These are phyloP conservation scores for Reinhardtius hippoglossoides DNA, from an alignment of 2,113 vertebrate species.

Conservation along the genomic window DNA sequence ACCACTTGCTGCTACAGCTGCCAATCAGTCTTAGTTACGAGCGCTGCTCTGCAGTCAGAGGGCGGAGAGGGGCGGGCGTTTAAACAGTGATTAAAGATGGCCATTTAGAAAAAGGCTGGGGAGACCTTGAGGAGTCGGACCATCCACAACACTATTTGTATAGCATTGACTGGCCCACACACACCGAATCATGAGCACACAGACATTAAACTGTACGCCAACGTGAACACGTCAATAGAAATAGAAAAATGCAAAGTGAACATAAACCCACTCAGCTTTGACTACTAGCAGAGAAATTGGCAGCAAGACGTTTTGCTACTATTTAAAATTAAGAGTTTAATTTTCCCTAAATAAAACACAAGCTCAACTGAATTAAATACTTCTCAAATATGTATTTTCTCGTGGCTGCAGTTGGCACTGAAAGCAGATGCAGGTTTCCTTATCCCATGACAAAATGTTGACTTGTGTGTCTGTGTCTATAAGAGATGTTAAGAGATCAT, in stretches of 20 bases:
- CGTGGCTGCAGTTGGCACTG: constrained; percentile 1
- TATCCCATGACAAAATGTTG: neutral
- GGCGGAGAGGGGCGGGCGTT: constrained; percentile 49
- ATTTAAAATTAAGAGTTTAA: constrained; percentile 16
- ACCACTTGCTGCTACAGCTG: constrained; percentile 54
- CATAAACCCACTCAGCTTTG: constrained; percentile 31
- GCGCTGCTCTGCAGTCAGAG: constrained; percentile 54
- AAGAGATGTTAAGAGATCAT: neutral
- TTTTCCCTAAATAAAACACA: constrained; percentile 34
- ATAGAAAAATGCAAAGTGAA: constrained; percentile 30
- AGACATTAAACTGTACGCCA: neutral
- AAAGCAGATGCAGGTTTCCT: constrained; percentile 1
- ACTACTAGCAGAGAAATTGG: constrained; percentile 8
- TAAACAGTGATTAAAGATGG: constrained; percentile 83
- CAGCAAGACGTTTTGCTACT: constrained; percentile 6
- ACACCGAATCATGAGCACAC: constrained; percentile 29
- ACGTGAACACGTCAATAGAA: constrained; percentile 17
- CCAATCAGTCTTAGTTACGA: constrained; percentile 78
- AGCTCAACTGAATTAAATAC: constrained; percentile 10
- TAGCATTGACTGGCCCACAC: constrained; percentile 59
- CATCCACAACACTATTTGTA: constrained; percentile 76
- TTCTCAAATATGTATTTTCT: constrained; percentile 22
- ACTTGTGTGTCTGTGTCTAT: neutral
- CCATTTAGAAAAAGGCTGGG: constrained; percentile 69
- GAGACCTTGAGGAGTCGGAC: constrained; percentile 81